A percentile compares a stretch with the other conserved stretches of the same genome.
Evolutionary conservation across 2,113 vertebrate species (phyloP).

Genomic region (cattle (Bos taurus)): ARS-UCD2.0 NC_037347.1:30824001-30824500

Average conservation of each 20-base stretch:
- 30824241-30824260: not conserved
- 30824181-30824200: not conserved
- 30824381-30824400: not conserved
- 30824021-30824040: not conserved
- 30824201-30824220: not conserved
- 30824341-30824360: not conserved
- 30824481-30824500: not conserved
- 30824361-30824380: not conserved
- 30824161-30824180: not conserved
- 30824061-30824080: not conserved
- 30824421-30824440: not conserved
- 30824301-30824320: not conserved
- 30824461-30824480: not conserved
- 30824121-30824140: not conserved
- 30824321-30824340: not conserved
- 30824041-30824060: not conserved
- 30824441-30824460: not conserved
- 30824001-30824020: constrained; percentile 1
- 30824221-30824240: not conserved
- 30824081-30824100: not conserved
- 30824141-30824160: not conserved
- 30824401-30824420: not conserved
- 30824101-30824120: not conserved
- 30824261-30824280: not conserved
- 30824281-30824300: not conserved